Evolutionary conservation across 92 coral and sea anemone species (phyloP), one percentile per base, ranked within the genome.

Genomic region (Umimayanthus kanabou): DNA sequence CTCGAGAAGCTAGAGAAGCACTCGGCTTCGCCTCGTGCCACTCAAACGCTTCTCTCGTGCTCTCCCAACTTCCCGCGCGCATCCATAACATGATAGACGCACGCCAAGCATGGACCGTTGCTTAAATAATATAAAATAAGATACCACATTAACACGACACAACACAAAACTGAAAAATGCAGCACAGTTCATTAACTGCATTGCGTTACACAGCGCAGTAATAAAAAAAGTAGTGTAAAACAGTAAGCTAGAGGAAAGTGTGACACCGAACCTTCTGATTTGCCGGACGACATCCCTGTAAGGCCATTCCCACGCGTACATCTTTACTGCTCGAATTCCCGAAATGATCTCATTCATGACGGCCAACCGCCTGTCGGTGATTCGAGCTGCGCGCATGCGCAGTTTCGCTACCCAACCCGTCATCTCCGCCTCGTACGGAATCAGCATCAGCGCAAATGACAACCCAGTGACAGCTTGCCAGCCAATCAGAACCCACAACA

Each of bases 261-360:
- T 18, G 10, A 20, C 10, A 65, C 14, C 15, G 26, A 70, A 95
- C 98, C 88, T 94, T 88, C 96, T 88, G 39, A 95, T 88, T 88
- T 72, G 66, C 67, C 93, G 90, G 4, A 95, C 98, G 55, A 92
- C 94, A 39, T 95, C 98, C 75, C 98, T 84, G 49, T 95, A 95
- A 47, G 98, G 98, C 98, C 96, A 95, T 77, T 95, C 98, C 98
- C 98, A 95, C 14, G 96, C 98, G 73, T 95, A 95, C 98, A 95
- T 95, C 91, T 95, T 95, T 33, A 95, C 98, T 64, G 98, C 98
- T 84, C 98, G 93, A 45, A 95, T 95, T 15, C 98, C 98, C 15
- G 96, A 90, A 45, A 95, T 92, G 45, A 95, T 93, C 88, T 95
- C 98, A 85, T 93, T 95, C 98, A 95, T 95, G 65, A 95, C 98